Percentiles rank a stretch among this genome's conserved stretches.
Evolutionary conservation across 2,888 invertebrate genomes (phyloP).

Genomic region (Drosophila anomalata): DNA sequence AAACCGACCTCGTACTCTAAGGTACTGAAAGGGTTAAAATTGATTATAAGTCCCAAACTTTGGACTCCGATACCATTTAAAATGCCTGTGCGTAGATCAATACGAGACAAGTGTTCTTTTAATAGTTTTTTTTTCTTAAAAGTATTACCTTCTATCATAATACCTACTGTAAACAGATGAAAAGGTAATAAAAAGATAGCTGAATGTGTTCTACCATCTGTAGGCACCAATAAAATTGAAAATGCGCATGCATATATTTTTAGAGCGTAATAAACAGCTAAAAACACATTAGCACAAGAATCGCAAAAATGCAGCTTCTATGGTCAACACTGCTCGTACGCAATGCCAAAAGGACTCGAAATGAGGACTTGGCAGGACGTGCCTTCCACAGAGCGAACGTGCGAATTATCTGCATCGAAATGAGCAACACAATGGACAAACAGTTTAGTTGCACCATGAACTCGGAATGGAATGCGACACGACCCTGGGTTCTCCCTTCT

Average conservation of each 20-base stretch:
- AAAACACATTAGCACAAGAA: not conserved
- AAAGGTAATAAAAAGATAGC: too few relatives aligned
- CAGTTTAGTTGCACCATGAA: constrained; percentile 40
- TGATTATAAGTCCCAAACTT: too few relatives aligned
- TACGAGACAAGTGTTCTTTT: too few relatives aligned
- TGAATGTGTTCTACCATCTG: too few relatives aligned
- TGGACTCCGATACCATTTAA: too few relatives aligned
- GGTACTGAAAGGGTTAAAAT: too few relatives aligned
- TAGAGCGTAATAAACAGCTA: not conserved
- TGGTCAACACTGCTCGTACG: constrained; percentile 46
- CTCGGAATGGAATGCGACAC: constrained; percentile 35
- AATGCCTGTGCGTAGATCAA: too few relatives aligned
- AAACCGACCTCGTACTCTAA: too few relatives aligned
- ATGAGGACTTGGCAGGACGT: constrained; percentile 15
- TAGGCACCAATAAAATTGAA: too few relatives aligned
- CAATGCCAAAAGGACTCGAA: constrained; percentile 27
- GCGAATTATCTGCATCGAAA: constrained; percentile 45
- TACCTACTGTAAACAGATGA: too few relatives aligned
- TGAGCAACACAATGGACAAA: constrained; percentile 39
- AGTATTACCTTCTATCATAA: too few relatives aligned
- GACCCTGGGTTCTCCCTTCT: not conserved
- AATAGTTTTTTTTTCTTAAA: too few relatives aligned
- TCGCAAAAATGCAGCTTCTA: constrained; percentile 5
- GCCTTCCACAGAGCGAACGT: constrained; percentile 31
- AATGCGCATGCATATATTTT: not conserved